Conservation (phyloP, 1,140 invertebrate species). For the Trichoplusia ni region DNA sequence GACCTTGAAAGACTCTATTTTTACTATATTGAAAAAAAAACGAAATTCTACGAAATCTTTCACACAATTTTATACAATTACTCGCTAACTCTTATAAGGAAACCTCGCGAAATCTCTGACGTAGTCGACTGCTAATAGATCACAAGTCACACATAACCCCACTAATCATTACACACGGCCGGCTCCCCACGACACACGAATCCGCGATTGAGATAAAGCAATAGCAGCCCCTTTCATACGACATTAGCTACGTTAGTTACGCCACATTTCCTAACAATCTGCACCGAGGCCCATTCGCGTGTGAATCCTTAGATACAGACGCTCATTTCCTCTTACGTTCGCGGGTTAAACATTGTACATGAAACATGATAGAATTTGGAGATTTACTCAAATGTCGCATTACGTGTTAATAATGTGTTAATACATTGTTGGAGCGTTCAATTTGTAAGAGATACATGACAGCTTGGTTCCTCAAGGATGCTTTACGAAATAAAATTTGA, state of each 20-base stretch:
- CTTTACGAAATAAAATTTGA: too few relatives aligned
- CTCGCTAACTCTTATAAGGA: too few relatives aligned
- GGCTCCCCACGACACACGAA: slow-evolving; percentile 49
- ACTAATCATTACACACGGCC: slow-evolving; percentile 49
- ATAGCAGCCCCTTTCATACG: slow-evolving; percentile 76
- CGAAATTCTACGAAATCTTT: too few relatives aligned
- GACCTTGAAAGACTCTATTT: too few relatives aligned
- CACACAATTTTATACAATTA: too few relatives aligned
- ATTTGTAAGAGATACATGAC: too few relatives aligned
- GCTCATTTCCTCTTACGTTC: slow-evolving; percentile 68
- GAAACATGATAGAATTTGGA: slow-evolving; percentile 18
- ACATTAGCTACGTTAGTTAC: slow-evolving; percentile 79
- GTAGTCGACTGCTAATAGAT: slow-evolving; percentile 9
- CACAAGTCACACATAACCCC: slow-evolving; percentile 40
- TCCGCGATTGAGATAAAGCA: slow-evolving; percentile 69
- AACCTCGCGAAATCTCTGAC: too few relatives aligned
- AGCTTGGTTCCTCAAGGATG: too few relatives aligned
- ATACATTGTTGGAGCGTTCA: neutral
- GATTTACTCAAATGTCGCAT: slow-evolving; percentile 17
- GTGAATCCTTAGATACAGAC: slow-evolving; percentile 80
- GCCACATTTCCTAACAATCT: slow-evolving; percentile 80
- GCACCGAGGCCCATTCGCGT: slow-evolving; percentile 66
- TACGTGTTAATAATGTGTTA: slow-evolving; percentile 12
- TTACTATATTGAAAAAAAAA: too few relatives aligned
- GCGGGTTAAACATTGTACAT: slow-evolving; percentile 44